These are phyloP conservation scores for Enhydra lutris DNA, from an alignment of 2,113 vertebrate genomes.

Conservation along the genomic window DNA sequence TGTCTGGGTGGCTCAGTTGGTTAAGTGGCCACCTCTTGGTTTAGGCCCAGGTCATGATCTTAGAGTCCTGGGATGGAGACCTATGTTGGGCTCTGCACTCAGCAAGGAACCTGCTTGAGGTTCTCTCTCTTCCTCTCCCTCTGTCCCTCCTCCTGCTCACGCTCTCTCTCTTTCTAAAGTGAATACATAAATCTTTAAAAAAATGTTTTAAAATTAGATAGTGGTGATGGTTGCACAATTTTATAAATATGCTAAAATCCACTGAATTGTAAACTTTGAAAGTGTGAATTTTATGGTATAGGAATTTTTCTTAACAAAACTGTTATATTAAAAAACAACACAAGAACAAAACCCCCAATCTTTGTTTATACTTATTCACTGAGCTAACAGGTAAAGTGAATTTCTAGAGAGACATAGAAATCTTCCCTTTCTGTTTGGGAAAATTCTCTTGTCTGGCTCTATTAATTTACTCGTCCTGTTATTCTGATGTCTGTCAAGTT, in stretches of 20 bases:
- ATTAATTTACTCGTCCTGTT: neutral
- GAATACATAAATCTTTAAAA: neutral
- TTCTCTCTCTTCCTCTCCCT: neutral
- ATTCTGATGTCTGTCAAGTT: neutral
- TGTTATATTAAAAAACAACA: neutral
- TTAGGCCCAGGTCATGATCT: neutral
- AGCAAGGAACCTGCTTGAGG: neutral
- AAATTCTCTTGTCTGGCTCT: neutral
- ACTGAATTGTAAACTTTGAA: neutral
- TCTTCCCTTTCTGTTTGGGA: neutral
- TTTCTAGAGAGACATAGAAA: constrained; percentile 6
- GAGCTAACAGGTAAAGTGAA: neutral
- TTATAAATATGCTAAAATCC: neutral
- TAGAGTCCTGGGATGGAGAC: neutral
- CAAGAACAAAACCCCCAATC: neutral
- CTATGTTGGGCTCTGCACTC: neutral
- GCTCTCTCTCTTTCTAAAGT: neutral
- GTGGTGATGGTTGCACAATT: neutral
- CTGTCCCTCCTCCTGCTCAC: neutral
- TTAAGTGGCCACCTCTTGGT: neutral
- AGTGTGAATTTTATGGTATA: neutral
- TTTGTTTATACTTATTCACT: neutral
- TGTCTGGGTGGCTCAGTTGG: neutral
- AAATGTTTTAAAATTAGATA: neutral
- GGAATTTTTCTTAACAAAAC: neutral